Conservation (phyloP, 2,797 vertebrate genomes). For the Sphenopsis melanotis region DNA sequence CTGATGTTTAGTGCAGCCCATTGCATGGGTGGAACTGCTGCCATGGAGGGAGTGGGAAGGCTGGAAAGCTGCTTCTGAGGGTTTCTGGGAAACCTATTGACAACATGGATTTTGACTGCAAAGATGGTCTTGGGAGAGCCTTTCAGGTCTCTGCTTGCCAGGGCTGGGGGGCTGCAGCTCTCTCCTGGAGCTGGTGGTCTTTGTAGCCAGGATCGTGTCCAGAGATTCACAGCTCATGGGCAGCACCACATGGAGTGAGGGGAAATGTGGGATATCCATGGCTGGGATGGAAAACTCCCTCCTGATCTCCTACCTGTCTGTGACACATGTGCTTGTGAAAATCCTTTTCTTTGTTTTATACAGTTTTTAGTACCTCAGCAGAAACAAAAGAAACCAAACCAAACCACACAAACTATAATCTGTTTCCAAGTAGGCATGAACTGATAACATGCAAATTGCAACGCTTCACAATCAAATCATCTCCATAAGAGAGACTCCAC, state of each 20-base stretch:
- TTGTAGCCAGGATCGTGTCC: neutral
- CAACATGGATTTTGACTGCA: neutral
- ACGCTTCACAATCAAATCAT: neutral
- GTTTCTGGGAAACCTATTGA: neutral
- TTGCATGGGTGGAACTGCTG: neutral
- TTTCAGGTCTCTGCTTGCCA: neutral
- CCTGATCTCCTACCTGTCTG: neutral
- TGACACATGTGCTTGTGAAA: neutral
- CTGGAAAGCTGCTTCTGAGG: neutral
- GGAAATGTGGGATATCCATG: neutral
- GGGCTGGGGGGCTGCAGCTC: neutral
- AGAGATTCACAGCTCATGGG: neutral
- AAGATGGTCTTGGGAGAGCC: fast-evolving
- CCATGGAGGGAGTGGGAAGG: neutral
- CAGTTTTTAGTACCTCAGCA: neutral
- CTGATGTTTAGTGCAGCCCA: neutral
- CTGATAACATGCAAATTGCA: fast-evolving
- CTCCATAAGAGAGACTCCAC: neutral
- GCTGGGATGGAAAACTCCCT: neutral
- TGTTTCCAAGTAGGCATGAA: neutral
- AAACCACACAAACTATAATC: neutral
- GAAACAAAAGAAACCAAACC: neutral
- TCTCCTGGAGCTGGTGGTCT: neutral
- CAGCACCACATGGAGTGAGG: neutral
- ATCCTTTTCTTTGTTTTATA: fast-evolving